A percentile compares a stretch with the other conserved stretches of the same genome.
Evolutionary conservation across 2,797 vertebrate species (phyloP).

Genomic region (Onychomys leucogaster): DNA sequence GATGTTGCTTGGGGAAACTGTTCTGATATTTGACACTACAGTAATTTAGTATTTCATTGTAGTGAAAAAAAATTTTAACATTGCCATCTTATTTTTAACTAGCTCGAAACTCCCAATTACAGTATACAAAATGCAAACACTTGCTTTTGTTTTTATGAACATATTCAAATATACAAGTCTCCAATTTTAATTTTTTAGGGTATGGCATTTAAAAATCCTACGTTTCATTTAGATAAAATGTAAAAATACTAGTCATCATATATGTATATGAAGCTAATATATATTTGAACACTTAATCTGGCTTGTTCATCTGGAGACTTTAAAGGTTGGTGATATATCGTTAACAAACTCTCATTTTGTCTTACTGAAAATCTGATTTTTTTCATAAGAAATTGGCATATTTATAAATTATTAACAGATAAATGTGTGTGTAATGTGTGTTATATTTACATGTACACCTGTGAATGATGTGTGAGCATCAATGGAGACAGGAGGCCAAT

Average conservation of each 20-base stretch:
- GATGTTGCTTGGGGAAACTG: constrained; percentile 47
- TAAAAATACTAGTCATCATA: not conserved
- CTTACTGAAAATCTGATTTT: not conserved
- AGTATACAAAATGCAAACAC: not conserved
- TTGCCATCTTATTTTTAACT: not conserved
- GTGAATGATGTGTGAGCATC: not conserved
- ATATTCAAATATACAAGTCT: not conserved
- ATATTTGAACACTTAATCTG: not conserved
- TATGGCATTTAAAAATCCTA: not conserved
- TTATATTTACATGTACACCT: too few species aligned
- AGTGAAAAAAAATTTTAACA: constrained; percentile 38
- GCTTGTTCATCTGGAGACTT: not conserved
- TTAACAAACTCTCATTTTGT: not conserved
- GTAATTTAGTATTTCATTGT: constrained; percentile 72
- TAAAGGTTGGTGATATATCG: not conserved
- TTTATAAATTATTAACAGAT: not conserved
- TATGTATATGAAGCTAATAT: not conserved
- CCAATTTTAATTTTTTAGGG: constrained; percentile 48
- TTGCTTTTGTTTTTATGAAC: not conserved
- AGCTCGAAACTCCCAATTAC: not conserved
- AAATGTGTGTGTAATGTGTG: not conserved
- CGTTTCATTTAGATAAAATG: not conserved
- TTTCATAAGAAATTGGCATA: not conserved
- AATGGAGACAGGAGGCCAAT: too few species aligned
- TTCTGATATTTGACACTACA: constrained; percentile 45